Percentiles rank a stretch among this genome's conserved stretches.
phyloP scores from a whole-genome alignment of 2,113 vertebrate genomes.

The Sylvicapra grimmia region DNA sequence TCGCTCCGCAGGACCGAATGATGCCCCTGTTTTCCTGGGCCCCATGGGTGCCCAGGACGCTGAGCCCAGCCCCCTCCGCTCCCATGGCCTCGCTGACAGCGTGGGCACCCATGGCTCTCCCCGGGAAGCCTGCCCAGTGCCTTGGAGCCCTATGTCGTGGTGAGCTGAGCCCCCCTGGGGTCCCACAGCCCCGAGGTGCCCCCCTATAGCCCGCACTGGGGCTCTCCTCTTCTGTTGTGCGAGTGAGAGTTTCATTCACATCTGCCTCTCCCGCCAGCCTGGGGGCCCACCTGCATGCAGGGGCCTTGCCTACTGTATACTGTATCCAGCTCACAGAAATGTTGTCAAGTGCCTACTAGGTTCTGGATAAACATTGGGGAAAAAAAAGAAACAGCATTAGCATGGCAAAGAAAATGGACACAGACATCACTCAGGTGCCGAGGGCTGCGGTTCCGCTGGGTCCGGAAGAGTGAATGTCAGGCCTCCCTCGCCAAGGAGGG shows the following conservation, averaged over 20 bases:
- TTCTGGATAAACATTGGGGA: background rate
- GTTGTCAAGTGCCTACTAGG: background rate
- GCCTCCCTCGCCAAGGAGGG: background rate
- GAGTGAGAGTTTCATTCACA: accelerated
- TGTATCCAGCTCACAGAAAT: background rate
- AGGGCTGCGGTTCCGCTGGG: accelerated
- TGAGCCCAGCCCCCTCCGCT: accelerated
- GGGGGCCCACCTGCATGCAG: background rate
- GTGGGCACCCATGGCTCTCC: accelerated
- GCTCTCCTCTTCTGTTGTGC: background rate
- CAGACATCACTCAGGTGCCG: background rate
- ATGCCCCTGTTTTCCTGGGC: background rate
- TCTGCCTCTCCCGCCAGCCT: background rate
- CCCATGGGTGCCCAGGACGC: background rate
- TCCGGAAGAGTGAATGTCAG: no score
- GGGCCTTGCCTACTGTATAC: background rate
- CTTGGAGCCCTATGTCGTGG: background rate
- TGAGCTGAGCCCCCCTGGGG: background rate
- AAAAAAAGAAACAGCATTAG: background rate
- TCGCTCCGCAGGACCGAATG: background rate
- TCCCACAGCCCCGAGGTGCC: accelerated
- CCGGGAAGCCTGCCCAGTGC: background rate
- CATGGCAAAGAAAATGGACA: background rate
- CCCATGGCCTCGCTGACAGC: background rate
- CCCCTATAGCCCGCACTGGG: accelerated